A percentile compares a stretch with the other conserved stretches of the same genome.
Conservation (phyloP, 2,113 vertebrate species). For the Sander vitreus region DNA sequence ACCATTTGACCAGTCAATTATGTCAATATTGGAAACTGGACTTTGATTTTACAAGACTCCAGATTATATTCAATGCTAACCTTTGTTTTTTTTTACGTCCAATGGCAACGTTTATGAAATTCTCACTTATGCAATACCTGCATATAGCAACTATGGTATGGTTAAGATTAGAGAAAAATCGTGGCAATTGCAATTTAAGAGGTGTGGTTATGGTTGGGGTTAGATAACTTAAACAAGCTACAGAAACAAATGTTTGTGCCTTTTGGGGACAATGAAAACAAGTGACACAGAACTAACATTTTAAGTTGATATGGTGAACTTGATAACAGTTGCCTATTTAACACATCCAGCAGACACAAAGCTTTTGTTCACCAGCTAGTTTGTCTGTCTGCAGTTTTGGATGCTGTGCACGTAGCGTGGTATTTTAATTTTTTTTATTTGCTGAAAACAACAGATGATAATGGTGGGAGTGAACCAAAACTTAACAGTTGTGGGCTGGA, state of each 20-base stretch:
- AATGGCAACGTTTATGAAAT: not conserved
- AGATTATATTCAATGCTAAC: no score
- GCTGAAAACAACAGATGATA: not conserved
- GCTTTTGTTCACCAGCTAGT: not conserved
- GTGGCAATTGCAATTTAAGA: not conserved
- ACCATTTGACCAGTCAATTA: not conserved
- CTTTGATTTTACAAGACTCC: not conserved
- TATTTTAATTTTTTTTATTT: not conserved
- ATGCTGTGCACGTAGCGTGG: not conserved
- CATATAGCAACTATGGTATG: not conserved
- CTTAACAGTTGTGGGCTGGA: not conserved
- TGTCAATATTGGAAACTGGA: not conserved
- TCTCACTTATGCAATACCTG: not conserved
- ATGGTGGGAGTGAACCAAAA: not conserved
- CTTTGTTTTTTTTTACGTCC: not conserved
- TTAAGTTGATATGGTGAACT: not conserved
- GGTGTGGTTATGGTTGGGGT: not conserved
- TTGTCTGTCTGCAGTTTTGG: not conserved
- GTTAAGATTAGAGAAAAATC: not conserved
- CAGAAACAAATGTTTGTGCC: not conserved
- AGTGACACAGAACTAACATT: not conserved
- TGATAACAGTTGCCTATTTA: not conserved
- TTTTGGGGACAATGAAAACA: not conserved
- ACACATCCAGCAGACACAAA: not conserved
- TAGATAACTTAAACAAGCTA: not conserved